Conservation (phyloP, 1,140 invertebrate genomes). For the Bombus consobrinus region DNA sequence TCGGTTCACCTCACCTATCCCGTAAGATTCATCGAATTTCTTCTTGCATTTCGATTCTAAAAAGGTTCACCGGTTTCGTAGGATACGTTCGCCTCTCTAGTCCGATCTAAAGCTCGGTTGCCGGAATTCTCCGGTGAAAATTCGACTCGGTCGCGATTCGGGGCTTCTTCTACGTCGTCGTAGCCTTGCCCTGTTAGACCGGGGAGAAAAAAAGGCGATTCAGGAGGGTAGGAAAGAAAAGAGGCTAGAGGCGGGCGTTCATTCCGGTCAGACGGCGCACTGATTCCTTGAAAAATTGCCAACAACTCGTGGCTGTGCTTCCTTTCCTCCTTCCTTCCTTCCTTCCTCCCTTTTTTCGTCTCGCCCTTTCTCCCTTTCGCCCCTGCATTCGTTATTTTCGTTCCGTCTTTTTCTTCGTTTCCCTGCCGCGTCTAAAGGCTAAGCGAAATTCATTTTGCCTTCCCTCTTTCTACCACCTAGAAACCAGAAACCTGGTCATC, state of each 20-base stretch:
- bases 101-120: not conserved
- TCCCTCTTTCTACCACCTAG: not conserved
- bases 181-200: not conserved
- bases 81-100: conserved; percentile 19
- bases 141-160: conserved; percentile 32
- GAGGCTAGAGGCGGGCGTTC: conserved; percentile 49
- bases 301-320: conserved; percentile 60
- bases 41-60: conserved; percentile 44
- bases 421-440: conserved; percentile 11
- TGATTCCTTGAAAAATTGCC: conserved; percentile 78
- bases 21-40: conserved; percentile 59
- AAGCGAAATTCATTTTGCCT: conserved; percentile 42
- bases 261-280: conserved; percentile 73
- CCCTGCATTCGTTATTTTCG: not conserved
- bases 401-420: not conserved
- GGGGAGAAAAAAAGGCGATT: conserved; percentile 6
- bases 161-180: not conserved
- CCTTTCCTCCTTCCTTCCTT: conserved; percentile 36
- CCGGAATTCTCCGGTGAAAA: conserved; percentile 41
- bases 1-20: conserved; percentile 13
- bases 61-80: conserved; percentile 12
- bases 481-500: not conserved
- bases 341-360: not conserved
- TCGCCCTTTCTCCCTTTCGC: not conserved
- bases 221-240: conserved; percentile 30